These are phyloP conservation scores for Uromys caudimaculatus DNA, from an alignment of 2,797 vertebrate genomes.

Conservation along the genomic window DNA sequence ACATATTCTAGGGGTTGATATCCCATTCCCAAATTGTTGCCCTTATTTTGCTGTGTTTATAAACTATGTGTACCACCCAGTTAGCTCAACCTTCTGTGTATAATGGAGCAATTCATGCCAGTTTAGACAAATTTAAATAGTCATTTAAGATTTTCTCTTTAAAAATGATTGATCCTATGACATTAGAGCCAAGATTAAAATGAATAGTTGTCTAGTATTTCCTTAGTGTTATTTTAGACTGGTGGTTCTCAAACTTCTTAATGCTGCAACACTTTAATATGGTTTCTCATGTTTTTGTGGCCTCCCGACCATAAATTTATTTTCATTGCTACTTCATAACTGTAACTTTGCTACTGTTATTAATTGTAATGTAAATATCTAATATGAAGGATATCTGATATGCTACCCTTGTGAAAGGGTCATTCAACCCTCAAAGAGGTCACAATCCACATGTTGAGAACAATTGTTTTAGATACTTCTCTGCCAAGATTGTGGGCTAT, in stretches of 20 bases:
- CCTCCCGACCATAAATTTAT: not conserved
- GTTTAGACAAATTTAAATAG: not conserved
- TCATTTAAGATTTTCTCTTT: not conserved
- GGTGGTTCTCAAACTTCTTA: not conserved
- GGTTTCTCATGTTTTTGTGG: not conserved
- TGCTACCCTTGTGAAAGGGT: not conserved
- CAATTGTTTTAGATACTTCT: not conserved
- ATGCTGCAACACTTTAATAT: not conserved
- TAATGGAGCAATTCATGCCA: not conserved
- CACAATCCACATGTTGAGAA: not conserved
- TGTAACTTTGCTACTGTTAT: not conserved
- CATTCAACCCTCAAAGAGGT: not conserved
- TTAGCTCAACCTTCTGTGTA: not conserved
- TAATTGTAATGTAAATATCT: not conserved
- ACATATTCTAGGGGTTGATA: not conserved
- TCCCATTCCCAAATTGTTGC: not conserved
- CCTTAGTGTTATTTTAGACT: not conserved
- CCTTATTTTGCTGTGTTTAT: not conserved
- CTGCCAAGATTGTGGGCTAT: not conserved
- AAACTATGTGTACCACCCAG: not conserved
- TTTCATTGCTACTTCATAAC: not conserved
- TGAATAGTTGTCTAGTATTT: not conserved
- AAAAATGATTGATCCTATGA: not conserved
- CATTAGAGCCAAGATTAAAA: constrained; percentile 2
- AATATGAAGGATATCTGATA: not conserved